Percentiles rank a stretch among this genome's conserved stretches.
Evolutionary conservation across 2,888 invertebrate genomes (phyloP).

Genomic region (Agriotes lineatus): DNA sequence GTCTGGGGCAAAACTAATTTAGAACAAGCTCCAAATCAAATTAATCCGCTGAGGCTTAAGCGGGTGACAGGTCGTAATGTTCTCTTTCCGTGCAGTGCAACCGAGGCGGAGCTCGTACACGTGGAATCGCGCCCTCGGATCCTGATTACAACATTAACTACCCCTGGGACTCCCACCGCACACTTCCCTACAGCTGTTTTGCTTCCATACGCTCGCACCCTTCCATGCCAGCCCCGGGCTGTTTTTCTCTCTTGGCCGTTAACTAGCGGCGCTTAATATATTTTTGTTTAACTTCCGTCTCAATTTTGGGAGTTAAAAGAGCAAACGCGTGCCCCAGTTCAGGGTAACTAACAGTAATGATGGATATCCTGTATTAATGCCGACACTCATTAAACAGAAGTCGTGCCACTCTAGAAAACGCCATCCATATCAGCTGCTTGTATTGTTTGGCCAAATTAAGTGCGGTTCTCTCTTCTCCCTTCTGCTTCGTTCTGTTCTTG

Average conservation of each 20-base stretch:
- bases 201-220: constrained; percentile 40
- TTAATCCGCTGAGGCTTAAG: constrained; percentile 55
- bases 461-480: constrained; percentile 40
- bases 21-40: constrained; percentile 55
- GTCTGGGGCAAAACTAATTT: constrained; percentile 44
- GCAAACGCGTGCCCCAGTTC: not conserved
- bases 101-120: constrained; percentile 53
- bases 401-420: constrained; percentile 13
- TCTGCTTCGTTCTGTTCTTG: constrained; percentile 37
- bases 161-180: constrained; percentile 51
- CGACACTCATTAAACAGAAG: not conserved
- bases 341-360: too few species aligned
- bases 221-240: constrained; percentile 26
- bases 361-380: not conserved
- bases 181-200: constrained; percentile 42
- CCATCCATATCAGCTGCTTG: constrained; percentile 32
- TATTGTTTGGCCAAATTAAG: constrained; percentile 39
- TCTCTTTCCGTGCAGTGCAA: constrained; percentile 52
- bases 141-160: constrained; percentile 61
- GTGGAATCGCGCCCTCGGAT: constrained; percentile 60
- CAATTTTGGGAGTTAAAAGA: not conserved
- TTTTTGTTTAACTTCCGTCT: constrained; percentile 1
- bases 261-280: constrained; percentile 23
- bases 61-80: constrained; percentile 57
- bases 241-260: constrained; percentile 32